phyloP scores from a whole-genome alignment of 2,113 vertebrate genomes.

The Tragelaphus scriptus region DNA sequence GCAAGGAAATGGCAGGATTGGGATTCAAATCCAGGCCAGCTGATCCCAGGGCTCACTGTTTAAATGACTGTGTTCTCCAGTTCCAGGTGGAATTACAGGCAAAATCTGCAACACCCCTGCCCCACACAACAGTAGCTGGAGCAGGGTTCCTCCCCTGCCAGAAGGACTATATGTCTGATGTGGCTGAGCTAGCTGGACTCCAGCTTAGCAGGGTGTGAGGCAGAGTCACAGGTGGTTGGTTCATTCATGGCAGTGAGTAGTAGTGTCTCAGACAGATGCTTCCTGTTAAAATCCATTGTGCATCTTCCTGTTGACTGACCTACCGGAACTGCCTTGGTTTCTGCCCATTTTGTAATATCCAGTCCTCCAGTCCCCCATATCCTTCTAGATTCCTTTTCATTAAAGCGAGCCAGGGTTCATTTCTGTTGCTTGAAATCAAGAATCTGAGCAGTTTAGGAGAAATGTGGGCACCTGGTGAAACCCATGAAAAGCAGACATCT shows the following conservation, averaged over 20 bases:
- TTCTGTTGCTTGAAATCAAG: not conserved
- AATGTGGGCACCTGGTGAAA: not conserved
- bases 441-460: not conserved
- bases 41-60: not conserved
- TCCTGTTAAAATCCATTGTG: not conserved
- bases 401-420: not conserved
- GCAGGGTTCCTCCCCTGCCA: not conserved
- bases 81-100: not conserved
- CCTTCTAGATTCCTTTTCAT: not conserved
- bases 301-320: not conserved
- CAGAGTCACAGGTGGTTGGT: not conserved
- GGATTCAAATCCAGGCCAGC: not conserved
- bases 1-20: not conserved
- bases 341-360: not conserved
- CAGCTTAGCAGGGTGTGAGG: not conserved
- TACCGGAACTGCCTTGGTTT: not conserved
- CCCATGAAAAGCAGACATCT: not conserved
- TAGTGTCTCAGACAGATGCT: not conserved
- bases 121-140: rapidly evolving
- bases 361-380: not conserved
- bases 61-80: not conserved
- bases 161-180: not conserved
- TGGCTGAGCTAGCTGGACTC: not conserved
- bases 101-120: not conserved
- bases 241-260: not conserved